Evolutionary conservation across 2,888 invertebrate species (phyloP).

Genomic region (Aphidoletes aphidimyza): DNA sequence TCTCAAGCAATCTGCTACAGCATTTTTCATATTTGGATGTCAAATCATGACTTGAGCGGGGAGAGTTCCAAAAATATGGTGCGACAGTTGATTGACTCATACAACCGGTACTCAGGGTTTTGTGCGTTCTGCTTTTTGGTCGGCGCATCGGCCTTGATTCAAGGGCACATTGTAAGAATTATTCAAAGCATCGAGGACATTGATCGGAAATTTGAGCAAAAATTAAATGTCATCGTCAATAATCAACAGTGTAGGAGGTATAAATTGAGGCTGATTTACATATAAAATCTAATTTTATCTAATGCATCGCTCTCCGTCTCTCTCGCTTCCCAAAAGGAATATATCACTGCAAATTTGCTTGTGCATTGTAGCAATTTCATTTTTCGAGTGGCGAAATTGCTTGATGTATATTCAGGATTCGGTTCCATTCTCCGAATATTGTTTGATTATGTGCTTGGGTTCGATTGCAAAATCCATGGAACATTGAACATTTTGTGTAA

Average conservation of each 20-base stretch:
- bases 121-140: conserved; percentile 3
- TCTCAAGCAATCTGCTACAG: not conserved
- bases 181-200: not conserved
- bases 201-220: not conserved
- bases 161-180: not conserved
- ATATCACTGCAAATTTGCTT: not conserved
- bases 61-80: not conserved
- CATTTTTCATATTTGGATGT: not conserved
- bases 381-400: conserved; percentile 42
- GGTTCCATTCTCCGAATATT: conserved; percentile 41
- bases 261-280: not conserved
- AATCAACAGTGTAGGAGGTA: not conserved
- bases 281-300: not conserved
- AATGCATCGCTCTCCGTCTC: not conserved
- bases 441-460: conserved; percentile 53
- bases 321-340: not conserved
- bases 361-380: not conserved
- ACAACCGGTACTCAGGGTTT: conserved; percentile 34
- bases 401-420: conserved; percentile 12
- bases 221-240: not conserved
- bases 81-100: not conserved
- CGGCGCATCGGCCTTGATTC: not conserved
- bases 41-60: not conserved
- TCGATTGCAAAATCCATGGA: not conserved
- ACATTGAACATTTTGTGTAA: not conserved